These are phyloP conservation scores for Lingula anatina DNA, from an alignment of 2,888 invertebrate species.

Conservation along the genomic window DNA sequence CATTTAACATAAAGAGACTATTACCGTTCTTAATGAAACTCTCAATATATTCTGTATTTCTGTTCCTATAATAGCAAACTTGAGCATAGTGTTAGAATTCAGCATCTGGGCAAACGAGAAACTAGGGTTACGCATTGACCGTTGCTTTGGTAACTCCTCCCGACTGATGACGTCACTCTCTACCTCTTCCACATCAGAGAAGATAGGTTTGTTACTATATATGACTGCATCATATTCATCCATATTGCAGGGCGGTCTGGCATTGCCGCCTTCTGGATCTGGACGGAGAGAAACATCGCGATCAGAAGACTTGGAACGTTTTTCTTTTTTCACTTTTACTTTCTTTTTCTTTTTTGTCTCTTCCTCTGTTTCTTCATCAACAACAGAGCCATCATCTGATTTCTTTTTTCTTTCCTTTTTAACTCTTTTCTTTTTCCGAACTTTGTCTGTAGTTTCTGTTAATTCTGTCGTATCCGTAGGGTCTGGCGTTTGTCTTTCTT, in stretches of 20 bases:
- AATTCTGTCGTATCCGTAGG: too few relatives aligned
- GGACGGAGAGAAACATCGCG: constrained; percentile 18
- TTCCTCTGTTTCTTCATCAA: constrained; percentile 1
- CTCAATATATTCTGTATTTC: constrained; percentile 97
- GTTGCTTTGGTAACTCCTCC: neutral
- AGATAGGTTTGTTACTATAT: constrained; percentile 37
- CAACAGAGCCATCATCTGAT: constrained; percentile 4
- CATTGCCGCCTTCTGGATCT: constrained; percentile 41
- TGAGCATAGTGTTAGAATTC: constrained; percentile 95
- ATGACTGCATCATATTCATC: constrained; percentile 39
- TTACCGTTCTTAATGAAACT: constrained; percentile 93
- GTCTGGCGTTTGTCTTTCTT: too few relatives aligned
- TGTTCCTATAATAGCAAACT: constrained; percentile 92
- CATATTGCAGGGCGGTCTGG: constrained; percentile 9
- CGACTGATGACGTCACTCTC: constrained; percentile 19
- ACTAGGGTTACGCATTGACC: neutral
- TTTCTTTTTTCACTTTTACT: constrained; percentile 15
- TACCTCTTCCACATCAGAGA: constrained; percentile 31
- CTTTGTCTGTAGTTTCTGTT: too few relatives aligned
- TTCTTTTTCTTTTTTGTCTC: constrained; percentile 4
- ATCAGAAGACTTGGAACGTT: neutral
- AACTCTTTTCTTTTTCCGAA: constrained; percentile 12
- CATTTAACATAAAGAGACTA: too few relatives aligned
- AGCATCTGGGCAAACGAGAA: constrained; percentile 3
- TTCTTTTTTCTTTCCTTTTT: constrained; percentile 25